phyloP scores from a whole-genome alignment of 1,140 invertebrate genomes.

The Drosophila littoralis region DNA sequence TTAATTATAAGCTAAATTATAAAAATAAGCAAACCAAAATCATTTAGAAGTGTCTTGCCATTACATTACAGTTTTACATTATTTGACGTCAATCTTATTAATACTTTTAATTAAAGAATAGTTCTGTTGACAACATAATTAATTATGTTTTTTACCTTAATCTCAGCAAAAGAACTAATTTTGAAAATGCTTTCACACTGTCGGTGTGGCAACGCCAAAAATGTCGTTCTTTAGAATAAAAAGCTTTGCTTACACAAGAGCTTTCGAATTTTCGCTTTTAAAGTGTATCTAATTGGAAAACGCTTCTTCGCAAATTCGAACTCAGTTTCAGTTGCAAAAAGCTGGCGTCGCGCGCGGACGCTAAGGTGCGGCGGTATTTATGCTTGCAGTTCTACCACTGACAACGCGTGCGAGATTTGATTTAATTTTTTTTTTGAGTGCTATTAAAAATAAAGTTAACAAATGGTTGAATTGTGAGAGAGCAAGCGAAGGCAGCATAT shows the following conservation, averaged over 20 bases:
- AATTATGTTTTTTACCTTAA: neutral
- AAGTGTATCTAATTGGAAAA: slow-evolving; percentile 42
- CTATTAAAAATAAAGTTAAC: slow-evolving; percentile 3
- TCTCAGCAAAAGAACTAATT: neutral
- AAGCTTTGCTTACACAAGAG: slow-evolving; percentile 20
- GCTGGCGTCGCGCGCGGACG: slow-evolving; percentile 43
- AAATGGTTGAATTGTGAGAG: neutral
- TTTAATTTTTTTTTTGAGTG: slow-evolving; percentile 22
- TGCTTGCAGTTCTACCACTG: slow-evolving; percentile 9
- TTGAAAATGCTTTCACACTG: neutral
- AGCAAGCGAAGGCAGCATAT: neutral
- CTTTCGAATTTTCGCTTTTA: slow-evolving; percentile 26
- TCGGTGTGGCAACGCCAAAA: slow-evolving; percentile 10
- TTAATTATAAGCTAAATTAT: too few relatives aligned
- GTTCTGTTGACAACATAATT: neutral
- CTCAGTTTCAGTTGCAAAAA: slow-evolving; percentile 53
- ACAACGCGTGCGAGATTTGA: slow-evolving; percentile 25
- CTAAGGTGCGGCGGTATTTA: slow-evolving; percentile 19
- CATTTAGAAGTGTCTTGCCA: too few relatives aligned
- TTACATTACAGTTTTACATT: too few relatives aligned
- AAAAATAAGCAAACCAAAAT: too few relatives aligned
- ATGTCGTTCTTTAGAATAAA: slow-evolving; percentile 3
- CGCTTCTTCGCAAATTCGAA: slow-evolving; percentile 43
- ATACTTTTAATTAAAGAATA: too few relatives aligned
- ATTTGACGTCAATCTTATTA: too few relatives aligned